These are phyloP conservation scores for Tauraco hartlaubi DNA, from an alignment of 2,797 vertebrate species.

Conservation along the genomic window DNA sequence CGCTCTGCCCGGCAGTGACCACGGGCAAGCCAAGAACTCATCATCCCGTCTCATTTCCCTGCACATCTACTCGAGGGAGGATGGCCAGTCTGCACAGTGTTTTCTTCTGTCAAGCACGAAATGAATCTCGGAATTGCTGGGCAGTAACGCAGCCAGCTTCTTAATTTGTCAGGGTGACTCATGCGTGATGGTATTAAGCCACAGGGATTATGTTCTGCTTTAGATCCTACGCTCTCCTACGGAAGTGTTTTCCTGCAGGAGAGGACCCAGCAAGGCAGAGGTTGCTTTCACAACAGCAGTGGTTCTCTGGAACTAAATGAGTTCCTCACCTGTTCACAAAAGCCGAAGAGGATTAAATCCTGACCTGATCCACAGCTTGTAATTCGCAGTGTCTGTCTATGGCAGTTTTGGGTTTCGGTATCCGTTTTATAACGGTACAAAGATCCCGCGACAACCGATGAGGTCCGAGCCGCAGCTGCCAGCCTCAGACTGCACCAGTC, in stretches of 20 bases:
- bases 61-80: rapidly evolving
- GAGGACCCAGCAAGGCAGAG: not conserved
- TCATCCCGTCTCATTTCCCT: not conserved
- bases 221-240: not conserved
- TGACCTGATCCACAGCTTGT: not conserved
- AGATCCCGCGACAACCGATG: not conserved
- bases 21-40: rapidly evolving
- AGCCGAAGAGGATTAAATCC: constrained; percentile 13
- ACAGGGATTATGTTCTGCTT: not conserved
- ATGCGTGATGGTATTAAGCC: not conserved
- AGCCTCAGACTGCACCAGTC: not conserved
- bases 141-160: not conserved
- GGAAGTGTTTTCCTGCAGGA: not conserved
- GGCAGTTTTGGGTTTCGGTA: not conserved
- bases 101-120: constrained; percentile 3
- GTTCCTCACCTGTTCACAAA: not conserved
- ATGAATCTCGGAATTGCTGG: not conserved
- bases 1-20: rapidly evolving
- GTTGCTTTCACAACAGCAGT: not conserved
- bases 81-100: not conserved
- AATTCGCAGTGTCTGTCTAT: not conserved
- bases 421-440: not conserved
- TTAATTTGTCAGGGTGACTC: constrained; percentile 25
- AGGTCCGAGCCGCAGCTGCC: not conserved
- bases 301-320: not conserved